phyloP scores from a whole-genome alignment of 37 sponge, comb jelly and placozoan species.

The Hexactinellida sp. region DNA sequence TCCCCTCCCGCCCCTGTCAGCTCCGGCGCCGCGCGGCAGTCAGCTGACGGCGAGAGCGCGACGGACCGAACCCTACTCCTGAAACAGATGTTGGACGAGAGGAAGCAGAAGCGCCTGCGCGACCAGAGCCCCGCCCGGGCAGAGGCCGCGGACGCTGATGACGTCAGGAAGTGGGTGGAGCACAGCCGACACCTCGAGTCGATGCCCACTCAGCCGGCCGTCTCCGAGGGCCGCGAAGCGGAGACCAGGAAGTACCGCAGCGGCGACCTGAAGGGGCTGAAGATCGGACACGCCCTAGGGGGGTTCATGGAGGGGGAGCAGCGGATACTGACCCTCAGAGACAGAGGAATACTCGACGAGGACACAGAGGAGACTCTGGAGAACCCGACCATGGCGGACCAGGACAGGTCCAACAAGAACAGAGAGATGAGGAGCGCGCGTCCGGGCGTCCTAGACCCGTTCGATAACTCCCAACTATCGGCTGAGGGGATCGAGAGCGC shows the following conservation, averaged over 20 bases:
- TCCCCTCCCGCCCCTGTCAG: background rate
- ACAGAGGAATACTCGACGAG: background rate
- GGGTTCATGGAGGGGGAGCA: background rate
- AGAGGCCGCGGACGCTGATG: background rate
- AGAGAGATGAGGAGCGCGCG: background rate
- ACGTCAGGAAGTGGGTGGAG: background rate
- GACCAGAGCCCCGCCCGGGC: background rate
- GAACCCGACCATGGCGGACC: background rate
- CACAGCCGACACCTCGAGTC: background rate
- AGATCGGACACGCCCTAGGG: background rate
- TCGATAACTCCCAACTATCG: background rate
- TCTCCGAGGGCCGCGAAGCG: background rate
- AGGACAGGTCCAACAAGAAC: background rate
- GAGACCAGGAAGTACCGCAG: background rate
- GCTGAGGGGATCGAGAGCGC: background rate
- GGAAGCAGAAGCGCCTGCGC: background rate
- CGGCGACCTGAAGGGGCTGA: background rate
- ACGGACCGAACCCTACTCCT: background rate
- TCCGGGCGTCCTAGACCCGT: background rate
- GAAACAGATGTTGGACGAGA: background rate
- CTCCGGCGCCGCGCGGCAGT: background rate
- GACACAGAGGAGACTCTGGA: background rate
- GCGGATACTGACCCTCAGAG: background rate
- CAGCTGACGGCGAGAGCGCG: background rate
- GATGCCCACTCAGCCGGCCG: background rate